Evolutionary conservation across 1,140 invertebrate genomes (phyloP).

Genomic region (Epicauta chinensis): DNA sequence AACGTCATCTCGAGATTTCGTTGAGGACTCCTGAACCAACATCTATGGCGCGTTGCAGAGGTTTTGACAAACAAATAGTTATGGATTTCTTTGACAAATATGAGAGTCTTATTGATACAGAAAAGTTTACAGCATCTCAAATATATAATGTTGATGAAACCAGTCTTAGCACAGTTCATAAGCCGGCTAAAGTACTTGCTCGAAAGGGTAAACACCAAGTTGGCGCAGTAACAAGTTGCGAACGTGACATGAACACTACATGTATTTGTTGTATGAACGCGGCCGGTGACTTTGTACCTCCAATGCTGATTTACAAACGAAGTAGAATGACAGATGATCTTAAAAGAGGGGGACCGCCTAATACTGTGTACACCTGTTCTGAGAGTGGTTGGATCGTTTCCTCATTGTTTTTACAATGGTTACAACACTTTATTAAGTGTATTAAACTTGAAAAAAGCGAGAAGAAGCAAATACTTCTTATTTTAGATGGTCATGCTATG

Average conservation of each 20-base stretch:
- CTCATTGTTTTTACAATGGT: slow-evolving; percentile 10
- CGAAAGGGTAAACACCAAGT: slow-evolving; percentile 41
- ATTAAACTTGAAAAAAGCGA: slow-evolving; percentile 14
- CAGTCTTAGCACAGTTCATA: slow-evolving; percentile 43
- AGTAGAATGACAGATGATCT: slow-evolving; percentile 19
- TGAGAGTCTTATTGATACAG: slow-evolving; percentile 27
- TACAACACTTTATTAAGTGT: slow-evolving; percentile 6
- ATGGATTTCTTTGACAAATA: slow-evolving; percentile 34
- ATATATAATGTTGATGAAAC: slow-evolving; percentile 47
- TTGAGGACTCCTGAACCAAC: slow-evolving; percentile 42
- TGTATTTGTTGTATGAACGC: slow-evolving; percentile 38
- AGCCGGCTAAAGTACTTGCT: slow-evolving; percentile 35
- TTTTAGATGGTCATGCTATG: slow-evolving; percentile 33
- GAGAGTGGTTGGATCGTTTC: slow-evolving; percentile 13
- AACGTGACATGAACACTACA: slow-evolving; percentile 43
- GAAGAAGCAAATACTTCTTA: slow-evolving; percentile 26
- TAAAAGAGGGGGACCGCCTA: slow-evolving; percentile 12
- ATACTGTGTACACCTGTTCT: slow-evolving; percentile 1
- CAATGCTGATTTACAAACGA: slow-evolving; percentile 43
- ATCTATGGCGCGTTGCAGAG: slow-evolving; percentile 42
- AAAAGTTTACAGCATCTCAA: slow-evolving; percentile 22
- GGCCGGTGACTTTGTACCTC: slow-evolving; percentile 38
- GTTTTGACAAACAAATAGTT: slow-evolving; percentile 44
- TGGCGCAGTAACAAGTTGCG: slow-evolving; percentile 38
- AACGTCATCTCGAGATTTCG: slow-evolving; percentile 41